These are phyloP conservation scores for Agelaius tricolor DNA, from an alignment of 2,113 vertebrate genomes.

Conservation along the genomic window DNA sequence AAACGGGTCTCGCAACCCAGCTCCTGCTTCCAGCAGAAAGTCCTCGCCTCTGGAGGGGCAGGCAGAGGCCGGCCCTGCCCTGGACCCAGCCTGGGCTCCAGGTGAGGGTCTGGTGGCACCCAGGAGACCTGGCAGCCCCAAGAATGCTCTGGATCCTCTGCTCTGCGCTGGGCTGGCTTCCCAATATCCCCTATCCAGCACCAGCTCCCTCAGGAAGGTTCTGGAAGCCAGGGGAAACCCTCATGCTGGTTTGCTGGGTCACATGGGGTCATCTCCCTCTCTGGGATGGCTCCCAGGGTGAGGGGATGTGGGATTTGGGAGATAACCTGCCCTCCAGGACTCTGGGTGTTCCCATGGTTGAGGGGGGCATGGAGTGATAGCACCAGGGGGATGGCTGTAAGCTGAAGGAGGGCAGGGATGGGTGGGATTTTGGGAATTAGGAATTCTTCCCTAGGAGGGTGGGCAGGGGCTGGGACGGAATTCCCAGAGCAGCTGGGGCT, in stretches of 20 bases:
- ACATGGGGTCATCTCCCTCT: rapidly evolving
- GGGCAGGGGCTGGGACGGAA: rapidly evolving
- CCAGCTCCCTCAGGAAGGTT: not conserved
- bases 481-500: not conserved
- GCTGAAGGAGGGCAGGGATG: rapidly evolving
- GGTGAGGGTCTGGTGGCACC: not conserved
- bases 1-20: not conserved
- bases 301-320: not conserved
- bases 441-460: not conserved
- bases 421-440: not conserved
- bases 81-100: not conserved
- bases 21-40: not conserved
- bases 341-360: not conserved
- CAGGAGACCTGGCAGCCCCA: rapidly evolving
- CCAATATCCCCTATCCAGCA: rapidly evolving
- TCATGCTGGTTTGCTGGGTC: rapidly evolving
- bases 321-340: not conserved
- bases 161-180: rapidly evolving
- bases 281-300: rapidly evolving
- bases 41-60: not conserved
- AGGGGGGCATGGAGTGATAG: not conserved
- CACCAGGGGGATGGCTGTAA: rapidly evolving
- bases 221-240: not conserved
- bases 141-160: not conserved
- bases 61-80: not conserved